Conservation (phyloP, 2,113 vertebrate species). For the Gambusia affinis region DNA sequence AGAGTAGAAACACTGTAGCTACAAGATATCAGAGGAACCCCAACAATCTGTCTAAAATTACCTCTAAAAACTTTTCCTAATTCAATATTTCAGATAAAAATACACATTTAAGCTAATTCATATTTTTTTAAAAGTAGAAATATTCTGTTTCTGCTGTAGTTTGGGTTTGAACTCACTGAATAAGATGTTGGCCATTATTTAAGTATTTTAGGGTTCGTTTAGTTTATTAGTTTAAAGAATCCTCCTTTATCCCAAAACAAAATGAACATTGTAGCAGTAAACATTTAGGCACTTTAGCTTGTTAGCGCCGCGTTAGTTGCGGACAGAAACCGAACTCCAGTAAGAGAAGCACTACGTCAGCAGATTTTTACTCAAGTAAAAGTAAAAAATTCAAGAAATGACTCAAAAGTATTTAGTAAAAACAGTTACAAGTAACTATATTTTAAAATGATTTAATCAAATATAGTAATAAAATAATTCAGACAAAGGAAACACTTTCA, state of each 20-base stretch:
- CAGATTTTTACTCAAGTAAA: no score
- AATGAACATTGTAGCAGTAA: constrained; percentile 2
- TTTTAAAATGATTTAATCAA: no score
- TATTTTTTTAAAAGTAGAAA: no score
- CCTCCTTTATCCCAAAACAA: not conserved
- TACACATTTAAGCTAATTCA: not conserved
- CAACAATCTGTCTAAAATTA: constrained; percentile 7
- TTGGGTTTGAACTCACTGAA: constrained; percentile 4
- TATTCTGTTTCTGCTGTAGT: constrained; percentile 15
- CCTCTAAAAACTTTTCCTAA: constrained; percentile 8
- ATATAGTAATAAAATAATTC: no score
- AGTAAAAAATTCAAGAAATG: no score
- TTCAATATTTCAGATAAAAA: not conserved
- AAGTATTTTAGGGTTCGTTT: not conserved
- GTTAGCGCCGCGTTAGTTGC: constrained; percentile 16
- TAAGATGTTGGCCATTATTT: not conserved
- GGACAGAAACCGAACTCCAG: no score
- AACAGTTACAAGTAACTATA: no score
- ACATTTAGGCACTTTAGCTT: not conserved
- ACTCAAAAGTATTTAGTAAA: no score
- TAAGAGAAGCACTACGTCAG: no score
- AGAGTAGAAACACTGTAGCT: constrained; percentile 20
- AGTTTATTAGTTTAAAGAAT: not conserved
- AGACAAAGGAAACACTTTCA: no score
- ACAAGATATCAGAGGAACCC: constrained; percentile 13